Conservation (phyloP, 2,888 invertebrate genomes). For the Drosophila kokeensis region DNA sequence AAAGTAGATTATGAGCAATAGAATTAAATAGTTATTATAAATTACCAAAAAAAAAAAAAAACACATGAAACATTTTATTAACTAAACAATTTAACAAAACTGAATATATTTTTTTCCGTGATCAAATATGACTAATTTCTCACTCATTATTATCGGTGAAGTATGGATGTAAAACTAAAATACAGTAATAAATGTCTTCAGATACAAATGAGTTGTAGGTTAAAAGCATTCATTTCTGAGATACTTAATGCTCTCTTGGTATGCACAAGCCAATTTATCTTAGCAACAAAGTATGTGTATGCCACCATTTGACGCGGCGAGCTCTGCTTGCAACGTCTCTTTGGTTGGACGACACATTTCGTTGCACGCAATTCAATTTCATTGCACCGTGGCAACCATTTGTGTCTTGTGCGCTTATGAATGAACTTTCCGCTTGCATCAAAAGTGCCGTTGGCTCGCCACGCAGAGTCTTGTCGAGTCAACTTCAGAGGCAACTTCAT, state of each 20-base stretch:
- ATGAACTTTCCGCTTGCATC: constrained; percentile 60
- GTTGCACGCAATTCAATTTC: constrained; percentile 70
- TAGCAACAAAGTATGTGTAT: constrained; percentile 57
- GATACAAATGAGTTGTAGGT: constrained; percentile 11
- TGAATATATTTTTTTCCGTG: no score
- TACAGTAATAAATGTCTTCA: constrained; percentile 18
- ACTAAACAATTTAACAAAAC: neutral
- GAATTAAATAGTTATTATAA: neutral
- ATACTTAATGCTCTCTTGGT: constrained; percentile 25
- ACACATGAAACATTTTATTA: neutral
- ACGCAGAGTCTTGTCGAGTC: constrained; percentile 6
- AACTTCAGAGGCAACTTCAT: constrained; percentile 26
- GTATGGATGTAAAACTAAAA: neutral
- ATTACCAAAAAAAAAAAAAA: neutral
- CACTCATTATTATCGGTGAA: neutral
- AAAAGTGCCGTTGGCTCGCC: constrained; percentile 64
- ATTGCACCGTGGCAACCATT: constrained; percentile 64
- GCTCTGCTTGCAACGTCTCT: constrained; percentile 9
- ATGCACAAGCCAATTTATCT: constrained; percentile 48
- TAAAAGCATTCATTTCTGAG: neutral
- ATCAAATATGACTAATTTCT: neutral
- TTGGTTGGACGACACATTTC: constrained; percentile 41
- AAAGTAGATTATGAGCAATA: neutral
- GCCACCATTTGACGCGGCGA: constrained; percentile 40
- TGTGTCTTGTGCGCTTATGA: constrained; percentile 58